Evolutionary conservation across 2,113 vertebrate genomes (phyloP).

Genomic region (Lycocorax pyrrhopterus): DNA sequence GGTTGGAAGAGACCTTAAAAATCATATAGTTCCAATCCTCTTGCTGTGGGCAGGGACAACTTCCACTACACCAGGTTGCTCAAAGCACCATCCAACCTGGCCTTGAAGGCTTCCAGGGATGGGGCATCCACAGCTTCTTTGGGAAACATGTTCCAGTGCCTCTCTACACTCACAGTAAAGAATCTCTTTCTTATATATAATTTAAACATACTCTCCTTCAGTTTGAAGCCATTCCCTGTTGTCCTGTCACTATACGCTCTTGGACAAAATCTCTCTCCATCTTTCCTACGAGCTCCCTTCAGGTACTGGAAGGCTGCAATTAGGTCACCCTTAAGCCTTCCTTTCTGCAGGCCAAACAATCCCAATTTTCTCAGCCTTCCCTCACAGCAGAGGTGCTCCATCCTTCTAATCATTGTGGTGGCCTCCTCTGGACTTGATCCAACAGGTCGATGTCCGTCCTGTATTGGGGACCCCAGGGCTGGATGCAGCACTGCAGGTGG

Average conservation of each 20-base stretch:
- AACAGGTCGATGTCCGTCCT: accelerated
- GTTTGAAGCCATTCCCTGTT: not conserved
- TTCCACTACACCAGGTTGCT: not conserved
- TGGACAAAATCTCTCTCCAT: not conserved
- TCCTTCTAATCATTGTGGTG: not conserved
- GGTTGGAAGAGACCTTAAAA: not conserved
- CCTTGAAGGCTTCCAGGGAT: not conserved
- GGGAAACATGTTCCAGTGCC: not conserved
- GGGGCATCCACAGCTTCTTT: not conserved
- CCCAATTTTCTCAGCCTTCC: not conserved
- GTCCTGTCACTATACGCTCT: not conserved
- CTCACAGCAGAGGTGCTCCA: not conserved
- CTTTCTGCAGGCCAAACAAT: not conserved
- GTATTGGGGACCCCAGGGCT: not conserved
- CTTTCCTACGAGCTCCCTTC: not conserved
- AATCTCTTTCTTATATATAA: not conserved
- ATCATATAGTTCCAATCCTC: not conserved
- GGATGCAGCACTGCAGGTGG: not conserved
- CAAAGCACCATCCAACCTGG: not conserved
- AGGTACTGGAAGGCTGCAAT: not conserved
- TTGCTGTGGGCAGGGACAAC: not conserved
- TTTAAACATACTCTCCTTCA: not conserved
- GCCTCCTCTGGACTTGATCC: not conserved
- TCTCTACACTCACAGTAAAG: not conserved
- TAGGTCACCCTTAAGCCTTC: not conserved